Conservation (phyloP, 2,888 invertebrate genomes). For the Shargacucullia verbasci region DNA sequence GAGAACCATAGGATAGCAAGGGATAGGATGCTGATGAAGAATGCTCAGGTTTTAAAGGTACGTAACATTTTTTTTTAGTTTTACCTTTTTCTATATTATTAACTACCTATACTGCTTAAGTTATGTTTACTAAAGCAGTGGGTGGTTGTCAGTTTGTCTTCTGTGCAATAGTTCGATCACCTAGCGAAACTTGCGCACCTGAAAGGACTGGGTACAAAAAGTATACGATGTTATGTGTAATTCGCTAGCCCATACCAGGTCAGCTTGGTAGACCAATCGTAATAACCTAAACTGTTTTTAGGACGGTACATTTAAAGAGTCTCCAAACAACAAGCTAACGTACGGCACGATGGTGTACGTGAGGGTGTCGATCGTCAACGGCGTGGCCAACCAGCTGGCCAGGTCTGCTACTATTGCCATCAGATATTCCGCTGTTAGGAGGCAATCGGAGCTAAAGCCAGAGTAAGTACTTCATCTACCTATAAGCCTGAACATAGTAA, state of each 20-base stretch:
- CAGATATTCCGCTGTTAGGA: conserved; percentile 96
- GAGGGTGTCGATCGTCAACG: conserved; percentile 93
- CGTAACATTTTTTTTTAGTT: not conserved
- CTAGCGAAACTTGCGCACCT: too few species aligned
- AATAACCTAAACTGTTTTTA: conserved; percentile 66
- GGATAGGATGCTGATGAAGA: conserved; percentile 97
- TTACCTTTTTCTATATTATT: too few species aligned
- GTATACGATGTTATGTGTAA: too few species aligned
- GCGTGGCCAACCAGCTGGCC: conserved; percentile 91
- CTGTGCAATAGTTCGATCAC: too few species aligned
- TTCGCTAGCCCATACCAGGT: too few species aligned
- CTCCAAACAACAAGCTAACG: conserved; percentile 93
- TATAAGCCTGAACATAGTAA: too few species aligned
- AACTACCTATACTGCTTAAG: too few species aligned
- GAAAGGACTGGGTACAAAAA: too few species aligned
- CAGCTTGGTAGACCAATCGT: too few species aligned
- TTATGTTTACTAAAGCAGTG: too few species aligned
- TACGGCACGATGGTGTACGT: conserved; percentile 98
- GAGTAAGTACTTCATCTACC: too few species aligned
- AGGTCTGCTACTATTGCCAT: conserved; percentile 96
- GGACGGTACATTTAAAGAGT: conserved; percentile 95
- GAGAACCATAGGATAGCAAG: conserved; percentile 96
- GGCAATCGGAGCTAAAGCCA: conserved; percentile 95
- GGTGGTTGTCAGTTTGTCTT: too few species aligned
- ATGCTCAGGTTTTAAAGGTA: conserved; percentile 93